A percentile compares a stretch with the other conserved stretches of the same genome.
These are phyloP conservation scores for Staurois parvus DNA, from an alignment of 2,797 vertebrate genomes.

Conservation along the genomic window DNA sequence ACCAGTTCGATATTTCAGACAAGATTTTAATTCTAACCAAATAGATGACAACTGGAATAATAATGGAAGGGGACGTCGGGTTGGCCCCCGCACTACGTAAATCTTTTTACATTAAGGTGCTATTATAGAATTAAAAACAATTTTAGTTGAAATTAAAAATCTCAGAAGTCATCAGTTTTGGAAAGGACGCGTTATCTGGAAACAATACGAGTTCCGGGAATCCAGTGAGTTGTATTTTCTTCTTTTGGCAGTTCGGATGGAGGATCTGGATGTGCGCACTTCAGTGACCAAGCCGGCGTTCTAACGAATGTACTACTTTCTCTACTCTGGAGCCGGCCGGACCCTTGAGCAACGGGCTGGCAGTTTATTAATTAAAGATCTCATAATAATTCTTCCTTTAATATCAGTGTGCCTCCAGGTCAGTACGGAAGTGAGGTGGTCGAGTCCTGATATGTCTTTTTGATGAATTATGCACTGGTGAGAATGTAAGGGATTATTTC, in stretches of 20 bases:
- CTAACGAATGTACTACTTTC: neutral
- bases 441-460: neutral
- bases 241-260: neutral
- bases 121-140: neutral
- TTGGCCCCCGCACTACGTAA: neutral
- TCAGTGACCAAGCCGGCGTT: neutral
- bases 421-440: neutral
- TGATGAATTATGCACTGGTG: neutral
- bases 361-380: neutral
- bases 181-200: neutral
- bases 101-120: neutral
- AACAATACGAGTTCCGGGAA: neutral
- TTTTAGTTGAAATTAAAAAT: neutral
- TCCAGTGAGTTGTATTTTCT: neutral
- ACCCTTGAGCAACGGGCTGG: neutral
- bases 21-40: neutral
- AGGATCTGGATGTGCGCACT: neutral
- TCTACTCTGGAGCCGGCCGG: neutral
- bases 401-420: neutral
- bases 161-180: neutral
- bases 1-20: neutral
- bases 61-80: neutral
- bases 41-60: neutral
- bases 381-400: neutral
- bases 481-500: neutral